Conservation (phyloP, 2,888 invertebrate genomes). For the Spilosoma lubricipeda region DNA sequence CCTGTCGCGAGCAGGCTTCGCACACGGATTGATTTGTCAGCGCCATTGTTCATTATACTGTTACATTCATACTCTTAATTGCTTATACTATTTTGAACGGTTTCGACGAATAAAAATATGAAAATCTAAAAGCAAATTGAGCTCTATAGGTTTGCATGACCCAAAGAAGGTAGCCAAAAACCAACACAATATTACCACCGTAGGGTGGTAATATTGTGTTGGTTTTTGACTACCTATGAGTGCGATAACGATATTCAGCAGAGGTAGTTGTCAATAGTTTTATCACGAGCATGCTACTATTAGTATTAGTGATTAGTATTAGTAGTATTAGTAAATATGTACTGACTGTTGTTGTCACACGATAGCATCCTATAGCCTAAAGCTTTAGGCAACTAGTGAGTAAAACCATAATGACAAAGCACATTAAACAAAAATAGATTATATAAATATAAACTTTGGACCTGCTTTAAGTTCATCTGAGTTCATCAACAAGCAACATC, state of each 20-base stretch:
- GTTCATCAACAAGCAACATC: too few relatives aligned
- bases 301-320: too few relatives aligned
- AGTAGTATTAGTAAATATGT: too few relatives aligned
- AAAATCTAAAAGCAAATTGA: background rate
- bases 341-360: background rate
- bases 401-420: background rate
- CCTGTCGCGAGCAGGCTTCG: constrained; percentile 46
- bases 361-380: background rate
- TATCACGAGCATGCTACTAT: too few relatives aligned
- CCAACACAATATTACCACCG: too few relatives aligned
- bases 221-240: background rate
- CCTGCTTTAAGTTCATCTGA: too few relatives aligned
- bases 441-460: too few relatives aligned
- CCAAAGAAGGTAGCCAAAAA: background rate
- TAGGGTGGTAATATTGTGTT: background rate
- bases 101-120: background rate
- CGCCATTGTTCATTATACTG: constrained; percentile 49
- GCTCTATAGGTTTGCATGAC: background rate
- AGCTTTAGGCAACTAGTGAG: background rate
- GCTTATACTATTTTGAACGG: constrained; percentile 44
- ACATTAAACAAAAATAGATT: too few relatives aligned
- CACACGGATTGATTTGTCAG: constrained; percentile 54
- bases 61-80: constrained; percentile 53
- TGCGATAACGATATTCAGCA: background rate
- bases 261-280: too few relatives aligned